phyloP scores from a whole-genome alignment of 2,797 vertebrate genomes.

The Peromyscus melanophrys region DNA sequence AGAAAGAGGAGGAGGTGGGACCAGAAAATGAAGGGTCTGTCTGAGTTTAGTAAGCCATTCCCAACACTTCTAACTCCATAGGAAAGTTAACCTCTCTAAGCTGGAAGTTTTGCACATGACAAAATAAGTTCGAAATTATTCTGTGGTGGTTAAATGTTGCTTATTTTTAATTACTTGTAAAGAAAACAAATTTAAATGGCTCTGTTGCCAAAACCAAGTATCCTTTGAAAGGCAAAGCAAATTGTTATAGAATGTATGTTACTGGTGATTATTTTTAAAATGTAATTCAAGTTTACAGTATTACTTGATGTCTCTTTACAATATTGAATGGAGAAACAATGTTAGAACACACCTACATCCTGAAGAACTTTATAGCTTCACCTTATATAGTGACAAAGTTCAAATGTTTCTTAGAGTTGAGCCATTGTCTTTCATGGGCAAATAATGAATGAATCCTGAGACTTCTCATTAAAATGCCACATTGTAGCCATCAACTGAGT shows the following conservation, averaged over 20 bases:
- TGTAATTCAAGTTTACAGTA: constrained; percentile 79
- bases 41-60: neutral
- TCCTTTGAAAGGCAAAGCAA: constrained; percentile 68
- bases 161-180: constrained; percentile 76
- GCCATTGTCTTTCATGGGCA: constrained; percentile 70
- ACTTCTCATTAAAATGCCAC: constrained; percentile 75
- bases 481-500: constrained; percentile 83
- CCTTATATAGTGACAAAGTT: constrained; percentile 30
- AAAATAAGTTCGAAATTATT: constrained; percentile 5
- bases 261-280: constrained; percentile 79
- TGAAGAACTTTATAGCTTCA: constrained; percentile 48
- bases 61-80: neutral
- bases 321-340: constrained; percentile 69
- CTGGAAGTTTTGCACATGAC: constrained; percentile 10
- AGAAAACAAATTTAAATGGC: constrained; percentile 75
- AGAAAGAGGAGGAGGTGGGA: neutral
- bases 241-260: constrained; percentile 71
- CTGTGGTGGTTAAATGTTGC: constrained; percentile 60
- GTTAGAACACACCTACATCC: constrained; percentile 11
- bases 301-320: constrained; percentile 68
- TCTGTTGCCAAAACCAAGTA: constrained; percentile 57
- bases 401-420: constrained; percentile 65
- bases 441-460: constrained; percentile 73
- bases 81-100: neutral
- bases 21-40: neutral